Evolutionary conservation across 2,797 vertebrate genomes (phyloP).

Genomic region (Acipenser oxyrinchus): DNA sequence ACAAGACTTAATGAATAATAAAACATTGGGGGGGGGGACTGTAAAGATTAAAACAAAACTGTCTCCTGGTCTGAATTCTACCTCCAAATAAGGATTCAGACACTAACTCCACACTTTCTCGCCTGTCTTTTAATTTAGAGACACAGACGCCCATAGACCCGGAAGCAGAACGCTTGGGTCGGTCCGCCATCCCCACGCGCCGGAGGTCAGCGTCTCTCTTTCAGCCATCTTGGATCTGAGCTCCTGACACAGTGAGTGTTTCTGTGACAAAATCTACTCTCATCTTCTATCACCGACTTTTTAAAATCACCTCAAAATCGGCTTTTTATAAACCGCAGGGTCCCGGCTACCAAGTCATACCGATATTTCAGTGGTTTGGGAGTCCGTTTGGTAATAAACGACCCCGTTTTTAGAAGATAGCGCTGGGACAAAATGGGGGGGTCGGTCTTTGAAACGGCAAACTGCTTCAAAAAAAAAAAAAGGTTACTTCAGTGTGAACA

Average conservation of each 20-base stretch:
- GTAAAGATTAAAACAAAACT: background rate
- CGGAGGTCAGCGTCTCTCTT: conserved; percentile 58
- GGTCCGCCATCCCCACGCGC: conserved; percentile 41
- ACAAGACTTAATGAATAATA: too few relatives aligned
- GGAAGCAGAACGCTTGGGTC: conserved; percentile 40
- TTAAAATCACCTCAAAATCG: accelerated
- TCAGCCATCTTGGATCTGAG: conserved; percentile 89
- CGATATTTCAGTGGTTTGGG: conserved; percentile 11
- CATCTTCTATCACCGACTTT: conserved; percentile 52
- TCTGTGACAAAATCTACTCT: conserved; percentile 54
- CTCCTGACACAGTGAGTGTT: conserved; percentile 70
- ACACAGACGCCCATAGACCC: conserved; percentile 29
- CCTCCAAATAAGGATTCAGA: too few relatives aligned
- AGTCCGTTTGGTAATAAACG: background rate
- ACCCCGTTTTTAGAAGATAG: conserved; percentile 20
- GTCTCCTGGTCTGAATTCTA: too few relatives aligned
- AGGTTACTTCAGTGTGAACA: background rate
- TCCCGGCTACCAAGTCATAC: background rate
- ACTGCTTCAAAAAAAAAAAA: conserved; percentile 4
- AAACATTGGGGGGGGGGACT: too few relatives aligned
- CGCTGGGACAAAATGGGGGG: conserved; percentile 63
- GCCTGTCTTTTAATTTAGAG: too few relatives aligned
- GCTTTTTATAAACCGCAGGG: background rate
- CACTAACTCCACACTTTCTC: background rate
- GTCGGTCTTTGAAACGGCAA: background rate